A percentile compares a stretch with the other conserved stretches of the same genome.
These are phyloP conservation scores for Drosophila fulvimacula DNA, from an alignment of 2,888 invertebrate genomes.

Conservation along the genomic window DNA sequence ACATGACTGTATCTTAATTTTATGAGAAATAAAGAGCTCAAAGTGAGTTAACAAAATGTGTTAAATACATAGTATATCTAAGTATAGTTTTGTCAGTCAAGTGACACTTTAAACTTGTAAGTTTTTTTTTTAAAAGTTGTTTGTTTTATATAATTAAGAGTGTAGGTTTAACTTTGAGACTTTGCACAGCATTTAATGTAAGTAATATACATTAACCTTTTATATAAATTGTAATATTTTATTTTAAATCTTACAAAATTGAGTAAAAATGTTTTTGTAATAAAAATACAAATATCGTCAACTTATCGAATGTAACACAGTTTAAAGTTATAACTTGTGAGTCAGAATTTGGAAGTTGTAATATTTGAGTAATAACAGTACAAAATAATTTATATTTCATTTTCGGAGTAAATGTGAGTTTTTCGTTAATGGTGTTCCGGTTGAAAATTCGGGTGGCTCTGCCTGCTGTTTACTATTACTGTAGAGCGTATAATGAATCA, in stretches of 20 bases:
- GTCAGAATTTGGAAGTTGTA: conserved; percentile 12
- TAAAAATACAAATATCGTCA: conserved; percentile 56
- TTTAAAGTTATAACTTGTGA: conserved; percentile 28
- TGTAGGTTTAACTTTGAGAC: conserved; percentile 78
- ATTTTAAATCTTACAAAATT: conserved; percentile 51
- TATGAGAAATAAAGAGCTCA: not conserved
- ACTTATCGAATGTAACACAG: conserved; percentile 44
- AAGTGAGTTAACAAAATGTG: conserved; percentile 10
- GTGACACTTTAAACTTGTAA: conserved; percentile 16
- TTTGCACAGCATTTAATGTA: conserved; percentile 70
- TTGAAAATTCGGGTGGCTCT: conserved; percentile 13
- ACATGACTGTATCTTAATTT: conserved; percentile 5
- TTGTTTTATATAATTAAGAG: conserved; percentile 59
- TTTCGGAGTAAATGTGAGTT: conserved; percentile 14
- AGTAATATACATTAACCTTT: conserved; percentile 57
- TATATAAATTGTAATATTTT: conserved; percentile 36
- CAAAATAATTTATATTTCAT: conserved; percentile 6
- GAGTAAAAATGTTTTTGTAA: conserved; percentile 59
- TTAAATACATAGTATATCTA: conserved; percentile 13
- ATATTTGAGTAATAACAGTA: not conserved
- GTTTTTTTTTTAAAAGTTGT: conserved; percentile 19
- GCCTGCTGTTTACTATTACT: conserved; percentile 43
- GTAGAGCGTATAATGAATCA: conserved; percentile 72
- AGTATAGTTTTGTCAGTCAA: conserved; percentile 16
- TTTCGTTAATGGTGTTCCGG: conserved; percentile 1